Conservation (phyloP, 2,797 vertebrate species). For the Chelonia mydas region DNA sequence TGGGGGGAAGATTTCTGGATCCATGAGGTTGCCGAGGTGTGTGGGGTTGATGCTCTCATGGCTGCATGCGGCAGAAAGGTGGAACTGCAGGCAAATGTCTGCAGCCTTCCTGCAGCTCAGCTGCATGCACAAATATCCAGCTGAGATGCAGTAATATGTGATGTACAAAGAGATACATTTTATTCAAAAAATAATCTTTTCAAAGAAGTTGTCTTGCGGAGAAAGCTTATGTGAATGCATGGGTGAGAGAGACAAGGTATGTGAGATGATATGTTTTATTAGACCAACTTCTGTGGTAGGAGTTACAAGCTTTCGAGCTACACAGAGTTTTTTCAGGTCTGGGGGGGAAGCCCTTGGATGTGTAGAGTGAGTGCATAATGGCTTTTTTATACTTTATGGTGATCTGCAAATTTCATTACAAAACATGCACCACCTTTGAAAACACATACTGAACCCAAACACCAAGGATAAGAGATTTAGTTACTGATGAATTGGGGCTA, state of each 20-base stretch:
- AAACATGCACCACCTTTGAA: not conserved
- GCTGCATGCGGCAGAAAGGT: not conserved
- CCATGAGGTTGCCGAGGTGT: not conserved
- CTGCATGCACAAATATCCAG: constrained; percentile 6
- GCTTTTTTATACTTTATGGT: not conserved
- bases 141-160: not conserved
- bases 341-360: not conserved
- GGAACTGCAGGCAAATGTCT: not conserved
- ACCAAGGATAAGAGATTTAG: not conserved
- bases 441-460: not conserved
- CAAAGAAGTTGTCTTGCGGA: not conserved
- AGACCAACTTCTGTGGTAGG: not conserved
- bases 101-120: not conserved
- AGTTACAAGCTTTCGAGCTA: not conserved
- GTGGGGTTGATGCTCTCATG: not conserved
- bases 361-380: not conserved
- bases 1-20: not conserved
- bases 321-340: not conserved
- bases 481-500: no score
- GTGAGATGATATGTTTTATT: not conserved
- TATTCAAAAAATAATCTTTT: not conserved
- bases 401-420: not conserved
- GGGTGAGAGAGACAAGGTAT: not conserved
- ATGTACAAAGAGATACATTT: not conserved
- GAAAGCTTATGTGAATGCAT: not conserved